Percentiles rank a stretch among this genome's conserved stretches.
phyloP scores from a whole-genome alignment of 1,140 invertebrate species.

The Copidosoma floridanum region DNA sequence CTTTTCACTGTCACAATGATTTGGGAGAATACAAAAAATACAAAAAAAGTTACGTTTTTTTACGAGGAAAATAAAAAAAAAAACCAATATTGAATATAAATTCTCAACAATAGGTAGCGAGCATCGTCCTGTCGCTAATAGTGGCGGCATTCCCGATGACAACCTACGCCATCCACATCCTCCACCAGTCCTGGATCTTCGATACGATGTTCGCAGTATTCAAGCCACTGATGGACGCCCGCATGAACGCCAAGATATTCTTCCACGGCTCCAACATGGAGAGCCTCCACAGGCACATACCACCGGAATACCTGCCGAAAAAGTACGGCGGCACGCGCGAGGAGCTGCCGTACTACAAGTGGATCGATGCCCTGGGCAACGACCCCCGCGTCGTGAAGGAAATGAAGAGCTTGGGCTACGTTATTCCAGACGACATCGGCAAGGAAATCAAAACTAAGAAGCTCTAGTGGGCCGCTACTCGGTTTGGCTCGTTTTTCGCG shows the following conservation, averaged over 20 bases:
- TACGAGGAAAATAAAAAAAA: no score
- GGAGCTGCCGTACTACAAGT: constrained; percentile 70
- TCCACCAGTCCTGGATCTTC: constrained; percentile 78
- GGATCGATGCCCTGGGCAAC: constrained; percentile 66
- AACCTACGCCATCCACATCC: constrained; percentile 72
- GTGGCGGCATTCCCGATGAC: constrained; percentile 71
- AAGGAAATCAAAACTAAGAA: constrained; percentile 7
- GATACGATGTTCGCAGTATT: constrained; percentile 75
- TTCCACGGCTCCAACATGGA: constrained; percentile 74
- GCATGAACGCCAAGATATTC: constrained; percentile 69
- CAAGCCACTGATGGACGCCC: constrained; percentile 68
- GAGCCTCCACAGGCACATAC: constrained; percentile 74
- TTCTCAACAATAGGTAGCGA: constrained; percentile 41
- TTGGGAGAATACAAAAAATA: no score
- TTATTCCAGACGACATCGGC: constrained; percentile 45
- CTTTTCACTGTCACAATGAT: no score
- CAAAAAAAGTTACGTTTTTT: not conserved
- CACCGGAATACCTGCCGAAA: constrained; percentile 69
- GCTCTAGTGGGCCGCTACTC: no score
- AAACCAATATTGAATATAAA: no score
- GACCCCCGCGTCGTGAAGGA: constrained; percentile 64
- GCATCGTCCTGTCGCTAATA: constrained; percentile 50
- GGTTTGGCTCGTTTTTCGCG: no score
- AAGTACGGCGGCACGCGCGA: constrained; percentile 68
- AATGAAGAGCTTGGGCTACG: constrained; percentile 64